phyloP scores from a whole-genome alignment of 2,113 vertebrate genomes.

The Puma concolor region DNA sequence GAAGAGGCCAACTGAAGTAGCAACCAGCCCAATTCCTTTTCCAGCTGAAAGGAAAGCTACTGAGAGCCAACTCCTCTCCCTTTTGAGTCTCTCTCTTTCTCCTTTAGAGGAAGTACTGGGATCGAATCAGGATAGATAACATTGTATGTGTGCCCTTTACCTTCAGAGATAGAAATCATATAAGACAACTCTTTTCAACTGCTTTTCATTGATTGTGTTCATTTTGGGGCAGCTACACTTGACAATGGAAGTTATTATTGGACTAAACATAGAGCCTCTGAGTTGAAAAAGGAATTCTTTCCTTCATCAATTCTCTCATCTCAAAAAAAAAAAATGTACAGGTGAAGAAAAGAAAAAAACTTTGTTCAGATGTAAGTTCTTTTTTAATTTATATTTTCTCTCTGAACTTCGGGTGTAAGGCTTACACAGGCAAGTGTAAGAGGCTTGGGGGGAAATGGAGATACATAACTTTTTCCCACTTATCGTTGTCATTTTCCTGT shows the following conservation, averaged over 20 bases:
- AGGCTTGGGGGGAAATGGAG: background rate
- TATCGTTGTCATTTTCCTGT: background rate
- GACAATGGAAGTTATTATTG: background rate
- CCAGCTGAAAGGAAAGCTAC: conserved; percentile 75
- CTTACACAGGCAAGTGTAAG: background rate
- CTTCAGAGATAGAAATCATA: background rate
- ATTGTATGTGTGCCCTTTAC: background rate
- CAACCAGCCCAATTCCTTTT: conserved; percentile 48
- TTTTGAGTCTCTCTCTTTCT: background rate
- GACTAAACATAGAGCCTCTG: background rate
- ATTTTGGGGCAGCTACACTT: background rate
- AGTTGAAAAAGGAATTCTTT: background rate
- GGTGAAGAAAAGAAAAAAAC: conserved; percentile 2
- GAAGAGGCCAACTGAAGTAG: background rate
- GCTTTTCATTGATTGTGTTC: background rate
- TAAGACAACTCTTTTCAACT: background rate
- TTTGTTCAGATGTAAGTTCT: background rate
- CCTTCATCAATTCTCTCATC: background rate
- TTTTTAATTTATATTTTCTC: background rate
- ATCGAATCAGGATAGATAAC: background rate
- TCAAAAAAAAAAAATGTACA: background rate
- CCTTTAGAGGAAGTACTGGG: background rate
- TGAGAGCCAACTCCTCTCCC: conserved; percentile 5
- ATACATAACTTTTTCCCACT: background rate
- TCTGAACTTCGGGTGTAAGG: background rate